Evolutionary conservation across 2,888 invertebrate species (phyloP).

Genomic region (Odontocerum albicorne): DNA sequence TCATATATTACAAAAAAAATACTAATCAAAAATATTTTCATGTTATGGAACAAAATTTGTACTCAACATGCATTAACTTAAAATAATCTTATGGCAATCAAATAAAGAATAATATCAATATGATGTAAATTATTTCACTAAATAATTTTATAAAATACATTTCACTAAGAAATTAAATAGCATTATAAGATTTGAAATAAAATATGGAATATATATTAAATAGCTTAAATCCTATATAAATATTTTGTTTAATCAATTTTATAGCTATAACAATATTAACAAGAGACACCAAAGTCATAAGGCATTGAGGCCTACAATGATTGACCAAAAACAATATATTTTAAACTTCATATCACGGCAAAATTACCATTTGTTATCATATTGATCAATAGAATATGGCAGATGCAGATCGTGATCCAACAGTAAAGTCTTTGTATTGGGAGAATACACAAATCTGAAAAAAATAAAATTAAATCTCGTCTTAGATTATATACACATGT

Average conservation of each 20-base stretch:
- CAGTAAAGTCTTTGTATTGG: slow-evolving; percentile 91
- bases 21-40: too few relatives aligned
- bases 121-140: too few relatives aligned
- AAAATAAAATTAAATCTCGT: too few relatives aligned
- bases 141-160: too few relatives aligned
- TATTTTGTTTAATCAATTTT: not conserved
- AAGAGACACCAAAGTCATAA: slow-evolving; percentile 30
- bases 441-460: slow-evolving; percentile 91
- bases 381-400: slow-evolving; percentile 68
- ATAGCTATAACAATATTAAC: slow-evolving; percentile 32
- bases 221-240: too few relatives aligned
- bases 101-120: too few relatives aligned
- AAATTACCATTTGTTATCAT: not conserved
- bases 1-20: too few relatives aligned
- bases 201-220: not conserved
- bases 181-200: too few relatives aligned
- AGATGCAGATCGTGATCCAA: slow-evolving; percentile 76
- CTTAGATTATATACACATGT: too few relatives aligned
- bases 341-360: slow-evolving; percentile 2
- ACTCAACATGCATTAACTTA: too few relatives aligned
- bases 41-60: too few relatives aligned
- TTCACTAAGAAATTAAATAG: slow-evolving; percentile 28
- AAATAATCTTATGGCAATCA: too few relatives aligned
- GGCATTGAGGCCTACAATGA: slow-evolving; percentile 26
- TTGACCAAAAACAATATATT: slow-evolving; percentile 9